Base-by-base conservation (phyloP, 2,888 invertebrate species). In the Helicoverpa assulta region DNA sequence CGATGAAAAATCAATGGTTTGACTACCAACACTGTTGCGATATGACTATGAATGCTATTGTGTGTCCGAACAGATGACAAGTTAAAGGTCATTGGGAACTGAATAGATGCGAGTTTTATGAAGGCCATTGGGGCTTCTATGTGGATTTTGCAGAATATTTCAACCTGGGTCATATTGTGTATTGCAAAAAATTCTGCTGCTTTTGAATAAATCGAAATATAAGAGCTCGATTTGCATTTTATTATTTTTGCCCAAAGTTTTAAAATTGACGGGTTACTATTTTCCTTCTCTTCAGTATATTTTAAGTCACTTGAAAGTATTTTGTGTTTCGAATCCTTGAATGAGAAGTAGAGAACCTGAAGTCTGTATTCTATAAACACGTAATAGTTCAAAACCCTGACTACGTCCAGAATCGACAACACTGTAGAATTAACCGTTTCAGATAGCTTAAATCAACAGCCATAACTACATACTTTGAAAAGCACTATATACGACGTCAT, bases 1-100 rank as follows among this genome's bases (percentile, higher is more conserved):
- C 67, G 66, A 67, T 73, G 73, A 70, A 82, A 72, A 76, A 82
- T 70, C 78, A 73, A 81, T 81, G 76, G 60, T 50, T 29, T 26
- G 65, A 56, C 55, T 67, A 65, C 61, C 19, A 50, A 29, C 52
- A 70, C 47, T 37, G 63, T 55, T 54, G 65, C 40, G 53, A 43
- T 62, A 59, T 54, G 37, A 53, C 50, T 71, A 51, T 79, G 75
- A 71, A 74, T 71, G 40, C 53, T 50, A 72, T 77, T 70, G 66
- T 78, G 40, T 50, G 21, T 29, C 52, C 12, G 19, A 60, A 63
- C 40, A 26, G 63, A 4, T 12, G 33, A 69, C 29, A 29, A 62
- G 40, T 50, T 62, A 65, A 33, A 80, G 76, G 71, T 76, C 62
- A 51, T n/a, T 5, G 16, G 2, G 50, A 61, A 33, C 33, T 75